Base-by-base conservation (phyloP, 2,888 invertebrate genomes). In the Dasypogon diadema region DNA sequence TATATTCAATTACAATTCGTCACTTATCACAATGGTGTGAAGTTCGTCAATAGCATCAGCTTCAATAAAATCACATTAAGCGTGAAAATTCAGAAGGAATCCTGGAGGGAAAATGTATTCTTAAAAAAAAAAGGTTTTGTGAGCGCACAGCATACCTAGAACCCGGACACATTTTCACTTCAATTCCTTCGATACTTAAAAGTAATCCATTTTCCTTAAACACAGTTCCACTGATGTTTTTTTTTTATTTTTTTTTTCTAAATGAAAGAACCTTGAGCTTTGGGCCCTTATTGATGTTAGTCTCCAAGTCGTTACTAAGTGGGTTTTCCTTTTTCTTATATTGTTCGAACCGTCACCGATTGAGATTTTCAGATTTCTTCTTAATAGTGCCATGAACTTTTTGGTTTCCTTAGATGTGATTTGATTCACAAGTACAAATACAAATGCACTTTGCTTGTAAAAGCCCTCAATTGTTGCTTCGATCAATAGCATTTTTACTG, bases 261-360 rank as follows among this genome's bases (percentile, higher is more conserved):
- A 30, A 5, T 5, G 8, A 8, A 30, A 30, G 8, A 30, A 30
- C 30, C 30, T 30, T 30, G 4, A 30, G 8, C 30, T 8, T 8
- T 8, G 30, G n/a, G 30, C 30, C 14, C 22, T 46, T 65, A 65
- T 65, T 46, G 48, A 65, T 48, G 46, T 46, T 24, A 65, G 65
- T 48, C 46, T 24, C 46, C n/a, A 22, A 21, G n/a, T 5, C 34
- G 1, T n/a, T 14, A 6, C 3, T 22, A 46, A 46, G 65, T 65
- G 65, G 48, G 65, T 46, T 48, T 65, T 65, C 21, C n/a, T 2
- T 22, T 21, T 22, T 12, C 16, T 16, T 2, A 14, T 24, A 65
- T 65, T 65, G 65, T 65, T 65, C 46, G 26, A 46, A 8, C 24
- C 65, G 65, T 65, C 65, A 48, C 46, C 48, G 65, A 18, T 10